Base-by-base conservation (phyloP, 2,888 invertebrate species). In the Cosmorhoe ocellata region DNA sequence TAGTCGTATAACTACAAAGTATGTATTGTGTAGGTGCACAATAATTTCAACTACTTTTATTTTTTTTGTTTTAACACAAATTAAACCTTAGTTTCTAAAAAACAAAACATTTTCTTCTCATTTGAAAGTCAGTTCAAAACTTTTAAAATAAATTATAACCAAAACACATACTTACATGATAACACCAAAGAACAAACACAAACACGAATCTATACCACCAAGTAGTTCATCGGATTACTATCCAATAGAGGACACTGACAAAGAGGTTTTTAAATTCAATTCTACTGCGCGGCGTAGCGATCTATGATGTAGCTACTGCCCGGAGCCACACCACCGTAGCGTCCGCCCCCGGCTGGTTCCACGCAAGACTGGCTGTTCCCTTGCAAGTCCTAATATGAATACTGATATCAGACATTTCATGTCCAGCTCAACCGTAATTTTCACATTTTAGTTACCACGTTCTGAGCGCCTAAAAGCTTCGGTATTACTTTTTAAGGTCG, bases 321-420 rank as follows among this genome's bases (percentile, higher is more conserved):
- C 62, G 54, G 28, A 47, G 67, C 71, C 76, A 75, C 78, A 69
- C 40, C 78, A 69, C 40, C 72, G 81, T 76, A 81, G 80, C 83
- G 83, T 71, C 80, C 80, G 66, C 61, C 46, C 70, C 46, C 67
- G 58, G 36, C 61, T 62, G 68, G 57, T 62, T 65, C 63, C 69
- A 64, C 71, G 75, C 68, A 61, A 77, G 68, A 83, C 83, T 82
- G 79, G 66, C 63, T 33, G 18, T 24, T 3, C 10, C 33, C 64
- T 43, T 36, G 31, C 50, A 47, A 41, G 27, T 39, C 30, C 8
- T 24, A 42, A 41, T 36, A 56, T 51, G 56, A 55, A 57, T 44
- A 58, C 39, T 52, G 46, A 52, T 55, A 58, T 42, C 51, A 51
- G 51, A 49, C 41, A 58, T 52, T 51, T 50, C 43, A 37, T 41